Conservation (phyloP, 2,113 vertebrate species). For the Hiodon tergisus region DNA sequence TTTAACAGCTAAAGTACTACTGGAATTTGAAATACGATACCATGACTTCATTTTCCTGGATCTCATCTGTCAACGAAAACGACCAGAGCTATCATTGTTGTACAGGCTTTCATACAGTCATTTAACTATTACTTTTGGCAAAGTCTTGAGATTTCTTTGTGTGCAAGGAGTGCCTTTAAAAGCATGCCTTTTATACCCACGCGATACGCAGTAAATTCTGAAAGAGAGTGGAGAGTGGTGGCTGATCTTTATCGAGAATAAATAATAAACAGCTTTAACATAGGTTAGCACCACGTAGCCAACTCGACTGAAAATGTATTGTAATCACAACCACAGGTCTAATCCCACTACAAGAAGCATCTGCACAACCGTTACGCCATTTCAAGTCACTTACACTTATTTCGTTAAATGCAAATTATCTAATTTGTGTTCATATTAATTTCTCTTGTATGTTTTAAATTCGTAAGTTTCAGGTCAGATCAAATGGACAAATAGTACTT, state of each 20-base stretch:
- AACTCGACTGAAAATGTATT: no score
- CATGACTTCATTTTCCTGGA: slow-evolving; percentile 45
- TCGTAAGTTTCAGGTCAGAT: slow-evolving; percentile 51
- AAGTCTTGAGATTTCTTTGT: slow-evolving; percentile 15
- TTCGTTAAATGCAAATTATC: no score
- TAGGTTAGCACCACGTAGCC: background rate
- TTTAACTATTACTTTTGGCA: slow-evolving; percentile 27
- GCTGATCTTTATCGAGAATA: slow-evolving; percentile 22
- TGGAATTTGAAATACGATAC: slow-evolving; percentile 49
- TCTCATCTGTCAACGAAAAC: slow-evolving; percentile 24
- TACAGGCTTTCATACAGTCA: slow-evolving; percentile 8
- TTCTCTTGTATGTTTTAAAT: slow-evolving; percentile 13
- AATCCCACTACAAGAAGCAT: no score
- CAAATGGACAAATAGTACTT: slow-evolving; percentile 73
- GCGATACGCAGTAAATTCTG: slow-evolving; percentile 8
- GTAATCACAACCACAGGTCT: no score
- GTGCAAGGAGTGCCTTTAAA: slow-evolving; percentile 25
- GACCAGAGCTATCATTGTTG: slow-evolving; percentile 28
- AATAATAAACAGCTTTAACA: slow-evolving; percentile 16
- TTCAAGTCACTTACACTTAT: no score
- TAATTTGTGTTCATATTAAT: no score
- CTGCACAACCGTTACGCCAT: no score
- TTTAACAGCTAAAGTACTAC: slow-evolving; percentile 26
- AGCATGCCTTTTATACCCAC: background rate
- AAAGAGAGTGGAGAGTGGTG: slow-evolving; percentile 4